Evolutionary conservation across 1,140 invertebrate species (phyloP), one percentile per base, ranked within the genome.

Genomic region (Panagrolaimus sp.): DNA sequence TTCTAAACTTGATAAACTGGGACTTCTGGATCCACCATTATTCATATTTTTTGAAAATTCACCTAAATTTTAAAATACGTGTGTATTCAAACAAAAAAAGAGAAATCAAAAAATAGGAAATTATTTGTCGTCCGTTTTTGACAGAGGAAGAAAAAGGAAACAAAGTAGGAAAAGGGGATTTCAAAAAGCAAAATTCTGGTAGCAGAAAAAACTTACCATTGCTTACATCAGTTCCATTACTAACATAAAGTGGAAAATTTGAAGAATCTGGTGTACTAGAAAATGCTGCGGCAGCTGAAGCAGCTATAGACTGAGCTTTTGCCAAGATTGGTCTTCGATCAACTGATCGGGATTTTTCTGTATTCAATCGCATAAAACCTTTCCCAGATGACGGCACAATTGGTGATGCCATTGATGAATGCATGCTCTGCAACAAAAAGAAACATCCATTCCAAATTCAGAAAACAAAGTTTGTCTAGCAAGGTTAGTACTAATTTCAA

Each of bases 291-390:
- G 42, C 62, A n/a, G 67, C 67, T 20, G 16, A 23, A 70, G 61
- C 65, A 2, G 72, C 72, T 1, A 79, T 71, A 3, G 78, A 79
- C 57, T 79, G 78, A 9, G 78, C 73, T 44, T 82, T 79, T 63
- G 78, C 72, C 13, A 79, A 69, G 20, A 71, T 45, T 1, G 78
- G 78, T 16, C 78, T 67, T 11, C 74, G 38, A 31, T 78, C 76
- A 23, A 66, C 53, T 23, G 73, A 76, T 53, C 78, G 62, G 31
- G 71, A 74, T 45, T 72, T 76, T 25, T 76, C 74, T 23, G 74
- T 76, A 65, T 76, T 76, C n/a, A 76, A 43, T 31, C 74, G 66
- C 62, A 74, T 71, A 68, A 76, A 75, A 7, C 77, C 70, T 43
- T 75, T 75, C 1, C 27, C 48, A 23, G 44, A 44, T 9, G 46